These are phyloP conservation scores for Frankliniella fusca DNA, from an alignment of 2,888 invertebrate species.

Conservation along the genomic window DNA sequence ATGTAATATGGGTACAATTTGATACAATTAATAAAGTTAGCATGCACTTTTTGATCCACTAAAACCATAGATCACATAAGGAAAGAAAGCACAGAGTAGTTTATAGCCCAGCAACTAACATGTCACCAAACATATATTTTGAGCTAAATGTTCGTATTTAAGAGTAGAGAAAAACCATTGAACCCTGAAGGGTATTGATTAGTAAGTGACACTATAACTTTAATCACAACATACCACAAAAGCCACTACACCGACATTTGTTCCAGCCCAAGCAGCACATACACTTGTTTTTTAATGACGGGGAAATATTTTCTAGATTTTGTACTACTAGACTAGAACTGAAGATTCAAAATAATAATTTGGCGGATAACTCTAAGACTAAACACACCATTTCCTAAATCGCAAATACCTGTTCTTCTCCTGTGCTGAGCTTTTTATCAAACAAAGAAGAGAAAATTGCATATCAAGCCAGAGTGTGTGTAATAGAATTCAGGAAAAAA, in stretches of 20 bases:
- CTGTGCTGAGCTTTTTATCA: conserved; percentile 40
- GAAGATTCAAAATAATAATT: neutral
- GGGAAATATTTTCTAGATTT: neutral
- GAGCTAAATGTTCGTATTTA: no score
- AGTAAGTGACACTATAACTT: no score
- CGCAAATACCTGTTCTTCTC: conserved; percentile 38
- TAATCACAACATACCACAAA: no score
- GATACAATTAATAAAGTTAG: neutral
- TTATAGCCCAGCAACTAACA: conserved; percentile 29
- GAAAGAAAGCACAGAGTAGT: conserved; percentile 31
- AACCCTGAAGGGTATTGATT: no score
- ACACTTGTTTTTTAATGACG: no score
- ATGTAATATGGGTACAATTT: no score
- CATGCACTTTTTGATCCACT: neutral
- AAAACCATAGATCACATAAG: neutral
- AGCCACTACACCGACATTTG: neutral
- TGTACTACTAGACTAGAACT: conserved; percentile 20
- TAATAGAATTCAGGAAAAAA: conserved; percentile 28
- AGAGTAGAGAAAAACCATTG: no score
- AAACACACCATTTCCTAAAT: conserved; percentile 28
- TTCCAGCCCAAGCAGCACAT: neutral
- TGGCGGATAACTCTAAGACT: neutral
- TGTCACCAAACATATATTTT: neutral
- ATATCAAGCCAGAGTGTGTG: conserved; percentile 28
- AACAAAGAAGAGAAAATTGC: conserved; percentile 33